phyloP scores from a whole-genome alignment of 2,797 vertebrate species.

The Hafferia zeledoni region DNA sequence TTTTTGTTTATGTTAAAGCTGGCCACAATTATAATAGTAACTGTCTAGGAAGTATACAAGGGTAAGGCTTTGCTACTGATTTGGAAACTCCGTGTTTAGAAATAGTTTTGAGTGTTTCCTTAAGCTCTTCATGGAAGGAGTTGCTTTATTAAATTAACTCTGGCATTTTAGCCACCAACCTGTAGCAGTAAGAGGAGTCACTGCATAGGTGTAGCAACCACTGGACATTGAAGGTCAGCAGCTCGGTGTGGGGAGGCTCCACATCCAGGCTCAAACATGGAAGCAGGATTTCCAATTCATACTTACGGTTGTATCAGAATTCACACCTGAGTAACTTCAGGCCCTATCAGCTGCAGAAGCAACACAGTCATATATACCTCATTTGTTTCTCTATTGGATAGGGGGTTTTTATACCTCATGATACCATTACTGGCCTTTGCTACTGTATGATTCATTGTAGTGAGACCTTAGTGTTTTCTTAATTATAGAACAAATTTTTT shows the following conservation, averaged over 20 bases:
- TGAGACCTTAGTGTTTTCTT: not conserved
- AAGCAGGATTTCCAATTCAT: not conserved
- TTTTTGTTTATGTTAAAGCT: not conserved
- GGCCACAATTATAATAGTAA: not conserved
- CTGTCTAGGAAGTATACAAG: not conserved
- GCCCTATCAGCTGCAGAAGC: not conserved
- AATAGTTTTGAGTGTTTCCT: not conserved
- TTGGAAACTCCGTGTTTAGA: not conserved
- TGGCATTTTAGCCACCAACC: not conserved
- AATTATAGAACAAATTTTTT: not conserved
- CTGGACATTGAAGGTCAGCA: not conserved
- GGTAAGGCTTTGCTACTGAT: not conserved
- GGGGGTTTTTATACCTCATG: not conserved
- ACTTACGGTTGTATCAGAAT: not conserved
- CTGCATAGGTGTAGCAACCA: not conserved
- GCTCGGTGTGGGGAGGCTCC: not conserved
- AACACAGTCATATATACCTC: not conserved
- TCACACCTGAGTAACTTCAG: not conserved
- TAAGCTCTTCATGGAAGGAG: not conserved
- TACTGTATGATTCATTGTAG: not conserved
- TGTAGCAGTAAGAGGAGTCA: not conserved
- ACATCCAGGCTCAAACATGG: not conserved
- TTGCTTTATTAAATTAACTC: not conserved
- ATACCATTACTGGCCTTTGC: not conserved
- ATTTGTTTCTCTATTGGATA: not conserved